Percentiles rank a stretch among this genome's conserved stretches.
phyloP scores from a whole-genome alignment of 2,888 invertebrate genomes.

The Aphodius sticticus region DNA sequence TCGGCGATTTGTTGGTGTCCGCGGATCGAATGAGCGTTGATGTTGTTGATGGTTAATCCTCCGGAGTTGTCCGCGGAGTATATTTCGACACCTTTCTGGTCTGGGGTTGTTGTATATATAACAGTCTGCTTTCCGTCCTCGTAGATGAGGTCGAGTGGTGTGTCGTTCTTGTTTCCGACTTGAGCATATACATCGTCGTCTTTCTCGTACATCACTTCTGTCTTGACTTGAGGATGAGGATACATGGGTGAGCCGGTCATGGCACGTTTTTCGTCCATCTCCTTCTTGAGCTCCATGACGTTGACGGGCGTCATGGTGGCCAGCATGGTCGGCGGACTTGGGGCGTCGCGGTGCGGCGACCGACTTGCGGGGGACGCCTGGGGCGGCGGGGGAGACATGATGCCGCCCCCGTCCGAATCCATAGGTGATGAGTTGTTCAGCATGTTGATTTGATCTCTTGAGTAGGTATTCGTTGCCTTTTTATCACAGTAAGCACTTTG shows the following conservation, averaged over 20 bases:
- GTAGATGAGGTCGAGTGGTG: slow-evolving; percentile 82
- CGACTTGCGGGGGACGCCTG: slow-evolving; percentile 63
- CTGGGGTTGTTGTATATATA: slow-evolving; percentile 80
- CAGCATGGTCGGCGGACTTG: slow-evolving; percentile 77
- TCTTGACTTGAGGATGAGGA: slow-evolving; percentile 67
- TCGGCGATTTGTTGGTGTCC: slow-evolving; percentile 63
- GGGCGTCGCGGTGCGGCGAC: slow-evolving; percentile 64
- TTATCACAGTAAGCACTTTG: slow-evolving; percentile 58
- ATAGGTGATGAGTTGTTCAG: slow-evolving; percentile 50
- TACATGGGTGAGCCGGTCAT: slow-evolving; percentile 67
- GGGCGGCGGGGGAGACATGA: slow-evolving; percentile 61
- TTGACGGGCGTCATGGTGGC: slow-evolving; percentile 90
- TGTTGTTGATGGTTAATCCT: slow-evolving; percentile 59
- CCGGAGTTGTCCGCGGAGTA: slow-evolving; percentile 70
- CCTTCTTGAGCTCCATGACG: slow-evolving; percentile 76
- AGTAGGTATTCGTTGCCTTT: slow-evolving; percentile 53
- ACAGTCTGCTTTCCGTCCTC: slow-evolving; percentile 86
- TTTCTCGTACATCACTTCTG: slow-evolving; percentile 62
- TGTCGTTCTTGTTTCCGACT: slow-evolving; percentile 70
- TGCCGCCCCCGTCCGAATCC: slow-evolving; percentile 51
- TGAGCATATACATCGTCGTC: slow-evolving; percentile 62
- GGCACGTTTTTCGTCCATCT: slow-evolving; percentile 70
- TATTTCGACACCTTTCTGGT: slow-evolving; percentile 83
- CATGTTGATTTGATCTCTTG: slow-evolving; percentile 45
- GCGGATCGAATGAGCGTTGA: slow-evolving; percentile 60